Evolutionary conservation across 2,797 vertebrate species (phyloP), one percentile per base, ranked within the genome.

Genomic region (Girardinus metallicus): DNA sequence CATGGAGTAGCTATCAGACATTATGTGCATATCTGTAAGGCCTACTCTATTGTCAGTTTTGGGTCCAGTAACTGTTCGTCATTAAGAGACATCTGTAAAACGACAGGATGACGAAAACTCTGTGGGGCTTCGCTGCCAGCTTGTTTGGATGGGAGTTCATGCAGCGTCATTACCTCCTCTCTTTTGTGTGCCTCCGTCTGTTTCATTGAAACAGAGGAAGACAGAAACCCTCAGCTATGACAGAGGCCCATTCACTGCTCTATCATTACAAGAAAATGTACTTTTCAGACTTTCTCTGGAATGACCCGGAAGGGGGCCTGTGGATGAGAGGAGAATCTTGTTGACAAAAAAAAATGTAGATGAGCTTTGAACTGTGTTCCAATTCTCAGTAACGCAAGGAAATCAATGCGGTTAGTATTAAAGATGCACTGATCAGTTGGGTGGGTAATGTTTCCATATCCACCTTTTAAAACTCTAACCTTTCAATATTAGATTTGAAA

Each of bases 51-150:
- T 84, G 73, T 91, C 85, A 83, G 84, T 87, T 47, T 73, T 78
- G 70, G 62, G 79, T 80, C 75, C 85, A 44, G 76, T 78, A 75
- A 78, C 81, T 82, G 87, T 75, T 91, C 85, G 66, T 87, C 75
- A 82, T 26, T 66, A 84, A 79, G 73, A 79, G 72, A 87, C 79
- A 82, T 87, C 78, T 79, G 85, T 81, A 86, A 46, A 84, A 90
- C 82, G 85, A 83, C 80, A 49, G 79, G 88, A 90, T 87, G 82
- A 94, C 87, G 94, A 95, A 93, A 86, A 83, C 92, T 89, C 91
- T 3, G 76, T 78, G 85, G 90, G 93, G 88, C 85, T 82, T 80
- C 87, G 83, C 83, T 73, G 77, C 84, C 78, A 86, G 81, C 75
- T 78, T 81, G 87, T 77, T 75, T 82, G 75, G 83, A 91, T 81